Evolutionary conservation across 2,113 vertebrate genomes (phyloP).

Genomic region (Alosa alosa): DNA sequence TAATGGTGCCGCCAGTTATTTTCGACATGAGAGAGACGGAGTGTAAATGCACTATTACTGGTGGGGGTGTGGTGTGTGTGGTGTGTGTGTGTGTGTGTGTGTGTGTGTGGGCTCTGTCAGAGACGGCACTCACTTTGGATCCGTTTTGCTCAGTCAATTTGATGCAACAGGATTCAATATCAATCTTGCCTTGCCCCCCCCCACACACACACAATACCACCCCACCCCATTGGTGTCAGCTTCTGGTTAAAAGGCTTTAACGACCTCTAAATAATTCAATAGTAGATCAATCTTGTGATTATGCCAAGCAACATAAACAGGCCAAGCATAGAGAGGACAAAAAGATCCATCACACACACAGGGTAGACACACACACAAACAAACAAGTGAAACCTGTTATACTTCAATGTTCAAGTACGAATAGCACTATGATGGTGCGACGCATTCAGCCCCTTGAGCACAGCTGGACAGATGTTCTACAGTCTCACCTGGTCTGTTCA

Average conservation of each 20-base stretch:
- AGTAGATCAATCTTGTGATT: conserved; percentile 35
- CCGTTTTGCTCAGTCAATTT: conserved; percentile 48
- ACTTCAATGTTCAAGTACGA: no score
- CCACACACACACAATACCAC: no score
- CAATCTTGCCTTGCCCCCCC: conserved; percentile 45
- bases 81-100: neutral
- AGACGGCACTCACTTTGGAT: conserved; percentile 43
- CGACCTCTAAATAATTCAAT: conserved; percentile 53
- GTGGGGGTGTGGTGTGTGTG: neutral
- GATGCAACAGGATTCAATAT: conserved; percentile 53
- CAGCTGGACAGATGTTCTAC: no score
- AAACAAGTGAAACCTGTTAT: no score
- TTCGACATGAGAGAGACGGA: conserved; percentile 41
- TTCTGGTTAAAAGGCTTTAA: conserved; percentile 55
- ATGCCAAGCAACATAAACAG: conserved; percentile 20
- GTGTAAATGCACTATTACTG: conserved; percentile 56
- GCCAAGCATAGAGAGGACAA: conserved; percentile 24
- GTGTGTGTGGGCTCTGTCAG: neutral
- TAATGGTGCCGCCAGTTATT: conserved; percentile 41
- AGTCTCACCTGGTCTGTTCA: no score
- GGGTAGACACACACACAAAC: no score
- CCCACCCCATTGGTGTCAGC: conserved; percentile 16
- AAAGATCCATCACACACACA: neutral
- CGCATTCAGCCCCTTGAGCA: no score
- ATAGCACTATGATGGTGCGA: no score